These are phyloP conservation scores for Xenopus petersii DNA, from an alignment of 2,797 vertebrate species.

Conservation along the genomic window DNA sequence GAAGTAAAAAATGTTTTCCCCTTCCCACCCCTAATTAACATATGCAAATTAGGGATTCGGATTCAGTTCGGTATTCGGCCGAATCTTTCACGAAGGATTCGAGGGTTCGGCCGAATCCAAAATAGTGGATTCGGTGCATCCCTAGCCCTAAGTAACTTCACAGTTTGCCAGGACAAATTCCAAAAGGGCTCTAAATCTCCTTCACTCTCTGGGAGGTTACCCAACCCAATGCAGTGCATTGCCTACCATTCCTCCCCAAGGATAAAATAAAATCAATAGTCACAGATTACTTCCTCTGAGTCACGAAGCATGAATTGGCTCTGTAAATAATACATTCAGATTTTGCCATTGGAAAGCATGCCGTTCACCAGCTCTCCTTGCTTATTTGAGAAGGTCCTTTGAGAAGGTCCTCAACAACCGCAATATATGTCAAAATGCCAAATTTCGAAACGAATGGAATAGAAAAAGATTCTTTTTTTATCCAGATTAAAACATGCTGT, in stretches of 20 bases:
- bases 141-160: conserved; percentile 7
- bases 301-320: conserved; percentile 27
- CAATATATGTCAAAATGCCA: too few relatives aligned
- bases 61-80: too few relatives aligned
- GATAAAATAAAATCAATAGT: conserved; percentile 13
- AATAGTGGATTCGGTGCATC: too few relatives aligned
- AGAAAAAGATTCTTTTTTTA: too few relatives aligned
- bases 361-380: conserved; percentile 11
- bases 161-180: conserved; percentile 35
- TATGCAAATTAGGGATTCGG: too few relatives aligned
- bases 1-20: too few relatives aligned
- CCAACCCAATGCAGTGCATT: conserved; percentile 10
- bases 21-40: too few relatives aligned
- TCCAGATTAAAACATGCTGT: neutral
- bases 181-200: conserved; percentile 15
- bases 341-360: conserved; percentile 22
- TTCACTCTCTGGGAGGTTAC: neutral
- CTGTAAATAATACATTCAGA: conserved; percentile 37
- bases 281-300: conserved; percentile 5
- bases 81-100: too few relatives aligned
- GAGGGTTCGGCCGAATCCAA: too few relatives aligned
- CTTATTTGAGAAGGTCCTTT: neutral
- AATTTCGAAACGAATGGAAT: too few relatives aligned
- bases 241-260: conserved; percentile 5
- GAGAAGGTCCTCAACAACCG: neutral